Evolutionary conservation across 2,888 invertebrate species (phyloP).

Genomic region (Aradus depressus): DNA sequence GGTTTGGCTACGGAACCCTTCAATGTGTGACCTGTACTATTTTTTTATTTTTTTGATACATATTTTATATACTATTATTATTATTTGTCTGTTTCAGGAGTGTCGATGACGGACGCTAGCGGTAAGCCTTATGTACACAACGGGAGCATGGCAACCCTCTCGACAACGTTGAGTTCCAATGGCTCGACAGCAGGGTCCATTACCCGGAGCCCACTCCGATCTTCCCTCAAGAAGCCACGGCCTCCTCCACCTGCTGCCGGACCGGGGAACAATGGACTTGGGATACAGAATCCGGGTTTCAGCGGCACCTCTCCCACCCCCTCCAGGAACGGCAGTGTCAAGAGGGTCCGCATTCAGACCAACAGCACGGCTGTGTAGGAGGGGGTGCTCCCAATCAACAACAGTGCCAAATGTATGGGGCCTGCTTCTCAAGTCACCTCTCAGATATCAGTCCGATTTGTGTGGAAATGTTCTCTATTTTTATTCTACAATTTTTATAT

Average conservation of each 20-base stretch:
- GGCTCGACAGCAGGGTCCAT: slow-evolving; percentile 41
- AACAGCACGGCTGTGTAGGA: slow-evolving; percentile 80
- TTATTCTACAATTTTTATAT: too few species aligned
- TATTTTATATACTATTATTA: background rate
- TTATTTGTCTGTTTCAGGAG: slow-evolving; percentile 42
- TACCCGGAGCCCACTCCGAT: slow-evolving; percentile 56
- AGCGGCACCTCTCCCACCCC: slow-evolving; percentile 74
- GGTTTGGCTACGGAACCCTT: slow-evolving; percentile 1
- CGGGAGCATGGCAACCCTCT: slow-evolving; percentile 57
- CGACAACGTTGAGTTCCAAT: slow-evolving; percentile 51
- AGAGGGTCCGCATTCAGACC: slow-evolving; percentile 83
- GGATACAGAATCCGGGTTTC: slow-evolving; percentile 78
- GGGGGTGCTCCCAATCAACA: too few species aligned
- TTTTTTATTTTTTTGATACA: background rate
- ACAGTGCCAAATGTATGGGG: too few species aligned
- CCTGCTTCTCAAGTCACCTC: too few species aligned
- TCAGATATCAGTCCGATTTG: too few species aligned
- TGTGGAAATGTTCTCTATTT: too few species aligned
- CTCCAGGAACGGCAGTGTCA: slow-evolving; percentile 73
- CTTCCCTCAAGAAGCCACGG: slow-evolving; percentile 62
- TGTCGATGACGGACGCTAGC: slow-evolving; percentile 79
- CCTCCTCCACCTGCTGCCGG: too few species aligned
- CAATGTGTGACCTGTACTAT: background rate
- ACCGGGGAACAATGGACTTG: slow-evolving; percentile 48
- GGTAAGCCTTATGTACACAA: slow-evolving; percentile 65